Conservation (phyloP, 2,888 invertebrate genomes). For the Adineta ricciae region DNA sequence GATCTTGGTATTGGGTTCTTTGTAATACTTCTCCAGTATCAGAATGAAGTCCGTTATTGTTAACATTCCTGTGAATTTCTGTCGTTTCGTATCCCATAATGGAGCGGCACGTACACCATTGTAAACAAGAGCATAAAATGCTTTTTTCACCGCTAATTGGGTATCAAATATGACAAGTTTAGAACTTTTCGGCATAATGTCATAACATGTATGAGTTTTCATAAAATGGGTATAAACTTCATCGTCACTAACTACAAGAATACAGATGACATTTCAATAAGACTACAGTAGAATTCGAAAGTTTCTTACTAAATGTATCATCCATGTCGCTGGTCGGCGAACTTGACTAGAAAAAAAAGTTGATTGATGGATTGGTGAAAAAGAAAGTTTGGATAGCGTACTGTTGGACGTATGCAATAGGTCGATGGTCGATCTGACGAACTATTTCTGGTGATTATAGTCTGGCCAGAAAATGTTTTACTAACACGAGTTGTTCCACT, state of each 20-base stretch:
- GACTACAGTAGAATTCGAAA: neutral
- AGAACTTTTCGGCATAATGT: constrained; percentile 95
- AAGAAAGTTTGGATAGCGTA: neutral
- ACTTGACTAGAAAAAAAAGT: neutral
- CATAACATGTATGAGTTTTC: constrained; percentile 98
- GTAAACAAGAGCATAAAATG: constrained; percentile 96
- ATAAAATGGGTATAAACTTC: constrained; percentile 97
- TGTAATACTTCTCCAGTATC: constrained; percentile 84
- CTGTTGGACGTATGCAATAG: constrained; percentile 17
- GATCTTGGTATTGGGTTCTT: constrained; percentile 73
- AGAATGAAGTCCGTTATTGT: constrained; percentile 98
- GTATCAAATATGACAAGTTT: constrained; percentile 99
- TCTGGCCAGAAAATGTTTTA: neutral
- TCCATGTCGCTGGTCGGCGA: neutral
- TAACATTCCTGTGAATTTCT: constrained; percentile 91
- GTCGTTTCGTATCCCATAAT: constrained; percentile 83
- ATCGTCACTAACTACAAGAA: constrained; percentile 65
- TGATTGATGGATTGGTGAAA: neutral
- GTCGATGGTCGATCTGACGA: neutral
- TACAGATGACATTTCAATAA: neutral
- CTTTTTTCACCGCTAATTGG: constrained; percentile 84
- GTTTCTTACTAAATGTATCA: neutral
- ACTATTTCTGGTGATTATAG: neutral
- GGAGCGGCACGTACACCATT: constrained; percentile 96
- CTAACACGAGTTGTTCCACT: neutral